Base-by-base conservation (phyloP, 1,140 invertebrate species). In the Lordiphosa clarofinis region DNA sequence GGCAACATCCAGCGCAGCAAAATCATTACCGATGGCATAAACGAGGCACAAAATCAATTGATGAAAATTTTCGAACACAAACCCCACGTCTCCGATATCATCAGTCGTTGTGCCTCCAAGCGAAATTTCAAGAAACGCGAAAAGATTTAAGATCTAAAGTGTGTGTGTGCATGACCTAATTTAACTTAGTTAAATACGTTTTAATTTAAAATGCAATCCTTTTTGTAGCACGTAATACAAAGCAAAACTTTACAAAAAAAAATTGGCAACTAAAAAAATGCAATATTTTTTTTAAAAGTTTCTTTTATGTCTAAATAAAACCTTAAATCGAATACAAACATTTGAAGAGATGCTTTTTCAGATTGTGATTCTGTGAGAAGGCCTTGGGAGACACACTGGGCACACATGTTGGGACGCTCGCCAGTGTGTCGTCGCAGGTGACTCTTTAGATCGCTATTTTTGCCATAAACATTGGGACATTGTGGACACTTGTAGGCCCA, bases 1-100 rank as follows among this genome's bases (percentile, higher is more conserved):
- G 97, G 96, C 35, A 98, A 98, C 90, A 95, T 98, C 86, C 97
- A 99, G 90, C 92, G 97, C 42, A 97, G 96, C 88, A 96, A 95
- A 91, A 94, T 98, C 39, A 95, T 98, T 33, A 94, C 94, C 49
- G 97, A 98, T 89, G 96, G 97, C 59, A 94, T 98, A 88, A 91
- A 92, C 68, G 97, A 98, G 89, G 94, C 96, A 0, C 94, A 94
- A 70, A 92, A 92, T 37, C 95, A 97, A 87, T 93, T 98, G 40
- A 93, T 96, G 74, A 94, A 96, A 84, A 94, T 99, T 56, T 95
- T 98, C 86, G 95, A 97, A 70, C 97, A 98, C 88, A 96, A 97
- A 88, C 92, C 92, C 31, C 94, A 95, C 73, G 95, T 98, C 19
- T 92, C 93, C 9, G 96, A 98, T 76, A 96, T 98, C 74, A 92